phyloP scores from a whole-genome alignment of 2,888 invertebrate genomes.

The Unio delphinus region DNA sequence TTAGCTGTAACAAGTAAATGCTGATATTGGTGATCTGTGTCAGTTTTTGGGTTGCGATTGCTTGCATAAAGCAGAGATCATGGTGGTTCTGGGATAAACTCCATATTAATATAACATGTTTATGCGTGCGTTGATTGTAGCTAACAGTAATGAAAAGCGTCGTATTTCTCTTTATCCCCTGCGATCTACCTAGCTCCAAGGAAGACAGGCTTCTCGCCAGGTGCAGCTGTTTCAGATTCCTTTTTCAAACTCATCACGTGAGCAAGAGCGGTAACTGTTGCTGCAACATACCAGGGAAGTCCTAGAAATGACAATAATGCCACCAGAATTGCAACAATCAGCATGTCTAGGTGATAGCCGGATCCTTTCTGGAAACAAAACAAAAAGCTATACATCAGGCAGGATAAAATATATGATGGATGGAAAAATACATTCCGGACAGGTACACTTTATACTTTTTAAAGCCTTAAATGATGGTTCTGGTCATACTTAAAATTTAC shows the following conservation, averaged over 20 bases:
- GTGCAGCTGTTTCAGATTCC: constrained; percentile 96
- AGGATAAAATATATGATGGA: not conserved
- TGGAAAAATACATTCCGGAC: too few species aligned
- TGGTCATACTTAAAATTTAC: too few species aligned
- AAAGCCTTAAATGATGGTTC: too few species aligned
- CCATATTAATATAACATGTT: too few species aligned
- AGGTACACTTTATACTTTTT: too few species aligned
- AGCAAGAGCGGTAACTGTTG: constrained; percentile 96
- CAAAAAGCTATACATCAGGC: not conserved
- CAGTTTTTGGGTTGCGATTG: too few species aligned
- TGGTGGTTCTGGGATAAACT: too few species aligned
- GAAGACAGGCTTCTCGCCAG: constrained; percentile 97
- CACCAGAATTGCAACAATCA: constrained; percentile 89
- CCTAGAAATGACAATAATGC: constrained; percentile 92
- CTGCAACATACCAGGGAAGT: constrained; percentile 87
- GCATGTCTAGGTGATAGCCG: constrained; percentile 95
- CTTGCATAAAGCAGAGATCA: too few species aligned
- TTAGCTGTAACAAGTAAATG: too few species aligned
- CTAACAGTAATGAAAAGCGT: too few species aligned
- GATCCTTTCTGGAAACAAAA: constrained; percentile 85
- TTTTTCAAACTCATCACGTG: constrained; percentile 96
- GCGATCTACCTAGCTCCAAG: constrained; percentile 84
- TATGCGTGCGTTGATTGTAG: too few species aligned
- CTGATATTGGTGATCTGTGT: too few species aligned
- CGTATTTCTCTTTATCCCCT: not conserved